phyloP scores from a whole-genome alignment of 35 echinoderm and acorn worm genomes.

The Stichopus chloronotus region DNA sequence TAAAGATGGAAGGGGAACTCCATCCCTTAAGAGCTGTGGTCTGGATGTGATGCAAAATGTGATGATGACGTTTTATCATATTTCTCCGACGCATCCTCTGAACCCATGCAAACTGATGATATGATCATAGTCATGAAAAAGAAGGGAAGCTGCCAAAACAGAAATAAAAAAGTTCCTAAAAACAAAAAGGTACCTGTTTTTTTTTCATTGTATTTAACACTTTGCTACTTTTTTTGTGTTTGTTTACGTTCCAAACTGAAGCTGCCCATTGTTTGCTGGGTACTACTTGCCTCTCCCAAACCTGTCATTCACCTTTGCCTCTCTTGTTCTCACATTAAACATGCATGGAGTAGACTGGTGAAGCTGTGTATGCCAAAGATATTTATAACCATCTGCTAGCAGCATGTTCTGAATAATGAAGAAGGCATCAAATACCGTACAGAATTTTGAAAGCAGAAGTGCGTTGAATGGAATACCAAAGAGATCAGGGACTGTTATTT shows the following conservation, averaged over 20 bases:
- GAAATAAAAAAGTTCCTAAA: not conserved
- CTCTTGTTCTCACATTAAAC: not conserved
- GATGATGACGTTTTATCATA: not conserved
- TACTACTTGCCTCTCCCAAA: too few species aligned
- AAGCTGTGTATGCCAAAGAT: not conserved
- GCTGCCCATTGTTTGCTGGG: too few species aligned
- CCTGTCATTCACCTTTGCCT: not conserved
- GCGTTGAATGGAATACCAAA: too few species aligned
- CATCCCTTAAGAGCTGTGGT: not conserved
- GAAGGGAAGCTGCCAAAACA: not conserved
- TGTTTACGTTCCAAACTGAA: too few species aligned
- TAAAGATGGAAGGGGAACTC: constrained; percentile 1
- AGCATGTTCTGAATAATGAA: not conserved
- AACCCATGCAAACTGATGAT: too few species aligned
- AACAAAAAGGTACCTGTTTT: too few species aligned
- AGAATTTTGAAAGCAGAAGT: too few species aligned
- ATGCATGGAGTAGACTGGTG: not conserved
- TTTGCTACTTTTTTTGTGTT: too few species aligned
- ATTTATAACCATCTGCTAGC: not conserved
- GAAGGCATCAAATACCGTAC: not conserved
- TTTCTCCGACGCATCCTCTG: not conserved
- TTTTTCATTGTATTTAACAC: too few species aligned
- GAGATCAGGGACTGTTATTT: too few species aligned
- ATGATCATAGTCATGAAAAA: not conserved
- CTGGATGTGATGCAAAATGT: constrained; percentile 33